Conservation (phyloP, 92 coral and sea anemone species). For the Porites rus region DNA sequence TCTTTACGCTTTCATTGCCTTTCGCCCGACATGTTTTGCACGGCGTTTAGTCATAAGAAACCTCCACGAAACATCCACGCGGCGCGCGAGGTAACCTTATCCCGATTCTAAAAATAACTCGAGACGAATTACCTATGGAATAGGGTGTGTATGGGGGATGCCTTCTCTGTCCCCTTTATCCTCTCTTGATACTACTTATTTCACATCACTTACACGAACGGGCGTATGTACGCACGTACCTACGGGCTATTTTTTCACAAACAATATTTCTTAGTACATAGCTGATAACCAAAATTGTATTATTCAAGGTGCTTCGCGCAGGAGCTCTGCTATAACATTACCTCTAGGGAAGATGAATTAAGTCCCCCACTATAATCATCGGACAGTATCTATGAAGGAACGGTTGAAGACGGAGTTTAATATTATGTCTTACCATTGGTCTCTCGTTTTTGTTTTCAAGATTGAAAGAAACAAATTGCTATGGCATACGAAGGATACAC, state of each 20-base stretch:
- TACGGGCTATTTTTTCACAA: constrained; percentile 4
- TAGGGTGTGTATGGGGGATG: no score
- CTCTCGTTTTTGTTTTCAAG: constrained; percentile 12
- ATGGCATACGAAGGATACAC: constrained; percentile 85
- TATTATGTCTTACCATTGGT: constrained; percentile 1
- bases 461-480: constrained; percentile 1
- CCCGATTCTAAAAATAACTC: no score
- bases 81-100: no score
- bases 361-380: not conserved
- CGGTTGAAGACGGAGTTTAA: constrained; percentile 2
- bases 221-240: not conserved
- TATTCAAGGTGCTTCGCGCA: constrained; percentile 2
- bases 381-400: constrained; percentile 3
- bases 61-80: no score
- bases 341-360: not conserved
- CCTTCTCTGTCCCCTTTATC: no score
- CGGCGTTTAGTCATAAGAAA: no score
- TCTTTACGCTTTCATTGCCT: no score
- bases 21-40: no score
- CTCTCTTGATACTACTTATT: not conserved
- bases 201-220: not conserved
- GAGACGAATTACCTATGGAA: no score
- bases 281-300: constrained; percentile 9
- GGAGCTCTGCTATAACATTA: not conserved
- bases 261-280: not conserved